Conservation (phyloP, 2,888 invertebrate genomes). For the Chymomyza fuscimana region DNA sequence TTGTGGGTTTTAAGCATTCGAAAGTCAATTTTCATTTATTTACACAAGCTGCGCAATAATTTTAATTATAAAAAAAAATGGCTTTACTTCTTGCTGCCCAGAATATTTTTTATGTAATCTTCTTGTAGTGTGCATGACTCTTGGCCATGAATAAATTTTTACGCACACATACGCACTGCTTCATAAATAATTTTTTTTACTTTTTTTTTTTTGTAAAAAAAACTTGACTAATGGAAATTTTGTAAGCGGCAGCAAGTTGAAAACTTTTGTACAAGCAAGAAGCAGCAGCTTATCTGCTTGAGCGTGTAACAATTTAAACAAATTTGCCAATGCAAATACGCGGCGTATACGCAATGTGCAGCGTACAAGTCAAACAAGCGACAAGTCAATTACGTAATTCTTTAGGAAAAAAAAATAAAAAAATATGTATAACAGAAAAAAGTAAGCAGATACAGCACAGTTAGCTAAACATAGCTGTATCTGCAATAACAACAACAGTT, state of each 20-base stretch:
- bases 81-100: constrained; percentile 44
- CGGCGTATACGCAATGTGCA: constrained; percentile 57
- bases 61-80: constrained; percentile 44
- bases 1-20: constrained; percentile 15
- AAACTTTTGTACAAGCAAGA: constrained; percentile 20
- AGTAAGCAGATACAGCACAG: neutral
- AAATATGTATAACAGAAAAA: neutral
- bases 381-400: constrained; percentile 70
- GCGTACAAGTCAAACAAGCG: constrained; percentile 17
- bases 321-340: constrained; percentile 41
- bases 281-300: constrained; percentile 34
- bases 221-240: constrained; percentile 64
- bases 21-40: constrained; percentile 60
- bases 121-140: constrained; percentile 2
- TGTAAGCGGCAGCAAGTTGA: constrained; percentile 32
- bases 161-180: constrained; percentile 28
- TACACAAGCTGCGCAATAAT: constrained; percentile 44
- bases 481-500: constrained; percentile 6
- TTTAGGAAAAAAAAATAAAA: neutral
- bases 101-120: constrained; percentile 52
- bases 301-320: constrained; percentile 25
- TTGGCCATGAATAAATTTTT: constrained; percentile 60
- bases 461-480: neutral
- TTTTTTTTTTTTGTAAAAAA: constrained; percentile 30
- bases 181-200: constrained; percentile 58